Evolutionary conservation across 2,797 vertebrate species (phyloP).

Genomic region (Pteropus rufus): DNA sequence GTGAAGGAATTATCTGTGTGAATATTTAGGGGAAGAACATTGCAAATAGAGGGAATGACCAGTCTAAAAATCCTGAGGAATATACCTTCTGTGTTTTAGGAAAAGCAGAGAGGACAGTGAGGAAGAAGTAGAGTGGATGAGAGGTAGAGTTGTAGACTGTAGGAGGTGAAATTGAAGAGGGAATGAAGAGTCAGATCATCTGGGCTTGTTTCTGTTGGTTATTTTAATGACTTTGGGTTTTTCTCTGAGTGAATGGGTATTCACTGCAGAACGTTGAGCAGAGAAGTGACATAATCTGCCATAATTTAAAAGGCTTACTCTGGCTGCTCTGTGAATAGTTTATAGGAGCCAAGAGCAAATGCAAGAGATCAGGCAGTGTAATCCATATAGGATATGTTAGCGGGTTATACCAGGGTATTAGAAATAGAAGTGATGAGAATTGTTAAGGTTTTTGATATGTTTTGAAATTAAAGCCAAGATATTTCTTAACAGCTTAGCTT

Average conservation of each 20-base stretch:
- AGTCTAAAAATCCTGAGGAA: not conserved
- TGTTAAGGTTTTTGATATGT: not conserved
- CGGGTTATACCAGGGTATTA: not conserved
- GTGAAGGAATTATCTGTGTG: not conserved
- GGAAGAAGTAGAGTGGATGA: not conserved
- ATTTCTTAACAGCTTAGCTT: not conserved
- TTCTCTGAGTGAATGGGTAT: not conserved
- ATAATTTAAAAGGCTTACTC: not conserved
- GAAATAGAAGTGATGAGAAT: not conserved
- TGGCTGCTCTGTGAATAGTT: not conserved
- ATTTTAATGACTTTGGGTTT: constrained; percentile 18
- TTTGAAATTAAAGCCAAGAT: not conserved
- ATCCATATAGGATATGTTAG: not conserved
- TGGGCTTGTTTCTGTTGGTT: not conserved
- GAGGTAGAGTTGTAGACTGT: not conserved
- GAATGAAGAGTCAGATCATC: not conserved
- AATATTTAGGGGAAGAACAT: not conserved
- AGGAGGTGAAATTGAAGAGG: not conserved
- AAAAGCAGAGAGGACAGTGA: not conserved
- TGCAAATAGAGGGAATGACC: not conserved
- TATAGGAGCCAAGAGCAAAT: not conserved
- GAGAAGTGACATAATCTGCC: not conserved
- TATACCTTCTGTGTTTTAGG: not conserved
- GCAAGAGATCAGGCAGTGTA: not conserved
- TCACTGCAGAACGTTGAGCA: not conserved